phyloP scores from a whole-genome alignment of 2,797 vertebrate genomes.

The Geotria australis region DNA sequence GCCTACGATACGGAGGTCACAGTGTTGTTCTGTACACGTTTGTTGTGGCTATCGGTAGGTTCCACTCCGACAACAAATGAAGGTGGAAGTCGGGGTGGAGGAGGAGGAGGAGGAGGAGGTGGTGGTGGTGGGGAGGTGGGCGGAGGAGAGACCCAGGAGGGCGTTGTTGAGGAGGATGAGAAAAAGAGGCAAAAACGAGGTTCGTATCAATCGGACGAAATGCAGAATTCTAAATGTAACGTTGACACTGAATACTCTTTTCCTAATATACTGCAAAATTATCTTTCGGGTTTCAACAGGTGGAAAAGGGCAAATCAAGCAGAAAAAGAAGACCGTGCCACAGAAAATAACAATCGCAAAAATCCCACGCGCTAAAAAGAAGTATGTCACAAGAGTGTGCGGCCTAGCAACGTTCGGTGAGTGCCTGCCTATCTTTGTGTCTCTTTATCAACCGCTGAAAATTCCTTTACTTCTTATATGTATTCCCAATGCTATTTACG shows the following conservation, averaged over 20 bases:
- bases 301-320: constrained; percentile 91
- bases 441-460: not conserved
- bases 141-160: constrained; percentile 30
- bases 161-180: constrained; percentile 52
- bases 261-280: constrained; percentile 1
- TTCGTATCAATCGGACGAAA: constrained; percentile 3
- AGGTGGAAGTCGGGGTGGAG: constrained; percentile 31
- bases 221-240: no score
- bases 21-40: not conserved
- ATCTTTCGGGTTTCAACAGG: constrained; percentile 14
- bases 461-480: not conserved
- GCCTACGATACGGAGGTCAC: no score
- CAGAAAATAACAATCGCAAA: constrained; percentile 97
- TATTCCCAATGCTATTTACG: not conserved
- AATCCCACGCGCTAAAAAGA: constrained; percentile 96
- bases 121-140: constrained; percentile 19
- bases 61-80: constrained; percentile 29
- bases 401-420: constrained; percentile 78
- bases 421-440: constrained; percentile 4
- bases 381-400: constrained; percentile 86
- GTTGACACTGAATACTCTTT: no score
- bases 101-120: constrained; percentile 40
- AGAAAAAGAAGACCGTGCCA: constrained; percentile 94
- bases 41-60: constrained; percentile 2
- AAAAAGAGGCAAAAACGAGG: constrained; percentile 98